A percentile compares a stretch with the other conserved stretches of the same genome.
Evolutionary conservation across 2,797 vertebrate genomes (phyloP).

Genomic region (Rhabdomys pumilio): DNA sequence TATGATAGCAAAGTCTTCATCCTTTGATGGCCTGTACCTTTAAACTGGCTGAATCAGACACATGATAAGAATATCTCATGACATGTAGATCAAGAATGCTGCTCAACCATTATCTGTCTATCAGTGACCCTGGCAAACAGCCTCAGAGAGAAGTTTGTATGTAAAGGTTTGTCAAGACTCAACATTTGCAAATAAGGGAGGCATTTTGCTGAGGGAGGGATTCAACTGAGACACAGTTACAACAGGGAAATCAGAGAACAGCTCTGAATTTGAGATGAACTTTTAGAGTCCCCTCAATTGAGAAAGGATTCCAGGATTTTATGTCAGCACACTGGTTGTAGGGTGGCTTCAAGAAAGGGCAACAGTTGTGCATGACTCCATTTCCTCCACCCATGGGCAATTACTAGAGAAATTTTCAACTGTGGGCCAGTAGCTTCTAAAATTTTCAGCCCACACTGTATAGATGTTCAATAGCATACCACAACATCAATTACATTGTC

Average conservation of each 20-base stretch:
- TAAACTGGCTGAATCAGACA: neutral
- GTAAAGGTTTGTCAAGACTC: neutral
- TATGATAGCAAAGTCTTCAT: neutral
- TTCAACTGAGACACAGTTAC: neutral
- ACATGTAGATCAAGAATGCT: conserved; percentile 35
- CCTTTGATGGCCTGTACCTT: conserved; percentile 24
- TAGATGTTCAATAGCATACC: neutral
- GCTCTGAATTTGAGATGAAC: neutral
- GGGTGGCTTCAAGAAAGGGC: neutral
- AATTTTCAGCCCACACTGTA: neutral
- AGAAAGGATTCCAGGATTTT: neutral
- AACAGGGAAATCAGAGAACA: neutral
- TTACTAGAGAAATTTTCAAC: conserved; percentile 27
- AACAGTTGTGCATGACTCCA: neutral
- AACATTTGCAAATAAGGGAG: neutral
- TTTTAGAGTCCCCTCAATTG: neutral
- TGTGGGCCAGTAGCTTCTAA: neutral
- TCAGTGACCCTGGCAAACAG: neutral
- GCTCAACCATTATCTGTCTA: conserved; percentile 4
- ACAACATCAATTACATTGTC: neutral
- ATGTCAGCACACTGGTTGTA: neutral
- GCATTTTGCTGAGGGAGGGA: neutral
- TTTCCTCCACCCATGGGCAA: neutral
- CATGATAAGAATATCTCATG: conserved; percentile 40
- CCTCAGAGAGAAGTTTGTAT: neutral